Percentiles rank a stretch among this genome's conserved stretches.
Evolutionary conservation across 2,888 invertebrate species (phyloP).

Genomic region (Trichogramma dendrolimi): DNA sequence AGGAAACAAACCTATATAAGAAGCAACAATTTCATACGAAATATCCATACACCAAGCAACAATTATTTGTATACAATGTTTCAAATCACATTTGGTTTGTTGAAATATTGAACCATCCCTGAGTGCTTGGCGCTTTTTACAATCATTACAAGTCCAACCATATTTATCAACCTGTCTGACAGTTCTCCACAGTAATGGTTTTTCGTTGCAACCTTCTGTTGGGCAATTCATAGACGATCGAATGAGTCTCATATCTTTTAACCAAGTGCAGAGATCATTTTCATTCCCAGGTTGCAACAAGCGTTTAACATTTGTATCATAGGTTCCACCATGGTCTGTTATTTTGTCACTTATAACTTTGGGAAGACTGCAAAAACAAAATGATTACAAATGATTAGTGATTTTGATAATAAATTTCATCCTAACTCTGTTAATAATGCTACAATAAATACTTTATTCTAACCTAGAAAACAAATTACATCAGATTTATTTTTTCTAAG

Average conservation of each 20-base stretch:
- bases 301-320: conserved; percentile 53
- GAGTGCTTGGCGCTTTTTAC: conserved; percentile 53
- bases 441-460: no score
- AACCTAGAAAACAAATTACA: no score
- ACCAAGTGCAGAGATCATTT: conserved; percentile 55
- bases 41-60: conserved; percentile 65
- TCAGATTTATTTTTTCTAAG: no score
- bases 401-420: no score
- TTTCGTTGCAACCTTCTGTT: conserved; percentile 49
- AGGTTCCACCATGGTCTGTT: conserved; percentile 49
- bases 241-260: conserved; percentile 55
- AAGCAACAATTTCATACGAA: conserved; percentile 55
- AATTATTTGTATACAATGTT: conserved; percentile 60
- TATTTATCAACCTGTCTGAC: conserved; percentile 55
- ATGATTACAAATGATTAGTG: not conserved
- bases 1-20: conserved; percentile 55
- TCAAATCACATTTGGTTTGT: conserved; percentile 62
- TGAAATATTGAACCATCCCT: conserved; percentile 60
- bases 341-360: conserved; percentile 35
- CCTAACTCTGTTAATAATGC: no score
- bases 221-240: conserved; percentile 49
- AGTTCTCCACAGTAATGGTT: conserved; percentile 53
- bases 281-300: conserved; percentile 56
- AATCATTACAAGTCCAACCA: conserved; percentile 55
- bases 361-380: conserved; percentile 15